Base-by-base conservation (phyloP, 2,113 vertebrate species). In the Labeo catla region DNA sequence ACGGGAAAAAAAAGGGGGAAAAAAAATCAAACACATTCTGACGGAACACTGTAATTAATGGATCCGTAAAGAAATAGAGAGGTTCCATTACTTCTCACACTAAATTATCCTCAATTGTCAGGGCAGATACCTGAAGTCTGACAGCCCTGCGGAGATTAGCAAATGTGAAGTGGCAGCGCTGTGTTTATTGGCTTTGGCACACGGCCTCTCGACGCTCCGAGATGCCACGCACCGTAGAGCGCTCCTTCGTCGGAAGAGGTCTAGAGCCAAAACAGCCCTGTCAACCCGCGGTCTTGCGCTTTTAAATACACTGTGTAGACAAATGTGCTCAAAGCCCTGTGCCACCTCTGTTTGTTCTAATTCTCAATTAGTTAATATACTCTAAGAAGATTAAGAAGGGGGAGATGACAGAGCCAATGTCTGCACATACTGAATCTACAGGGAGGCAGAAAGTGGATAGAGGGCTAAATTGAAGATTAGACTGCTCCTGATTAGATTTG, bases 301-400 rank as follows among this genome's bases (percentile, higher is more conserved):
- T 86, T 85, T 85, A 85, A 84, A 83, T 84, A 74, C 83, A 74
- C 9, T 63, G 43, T 84, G 76, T 81, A 89, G 81, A 83, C 84
- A 86, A 86, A 87, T 76, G 34, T 52, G 68, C 86, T 90, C 63
- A 72, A 83, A 88, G 87, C 81, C 10, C 72, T 39, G 43, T 63
- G 87, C 85, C 80, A 85, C 77, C 79, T 83, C 83, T 81, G 88
- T 88, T 89, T 90, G 89, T 88, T 87, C 84, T 90, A 81, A 80
- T 84, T 87, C 88, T 88, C 89, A 89, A 91, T 91, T 90, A 91
- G 87, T 88, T 91, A 90, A 92, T 92, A 88, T 86, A 87, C 86
- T 79, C 54, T 91, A 92, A 91, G 89, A 86, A 89, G 91, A 90
- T 91, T 90, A 92, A 78, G 76, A 84, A 87, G 66, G 78, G 83